Conservation (phyloP, 1,140 invertebrate species). For the Cylas formicarius region DNA sequence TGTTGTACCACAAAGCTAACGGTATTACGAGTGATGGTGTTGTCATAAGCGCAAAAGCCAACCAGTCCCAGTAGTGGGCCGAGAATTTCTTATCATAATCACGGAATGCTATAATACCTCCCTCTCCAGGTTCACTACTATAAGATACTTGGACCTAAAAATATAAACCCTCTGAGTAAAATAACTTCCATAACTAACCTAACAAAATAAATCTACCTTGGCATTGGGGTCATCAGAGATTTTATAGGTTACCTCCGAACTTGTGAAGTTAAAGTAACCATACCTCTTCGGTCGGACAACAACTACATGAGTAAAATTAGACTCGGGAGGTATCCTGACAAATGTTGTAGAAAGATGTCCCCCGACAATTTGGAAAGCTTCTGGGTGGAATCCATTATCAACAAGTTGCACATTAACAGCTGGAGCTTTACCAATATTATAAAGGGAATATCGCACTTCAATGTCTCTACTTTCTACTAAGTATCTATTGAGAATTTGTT, state of each 20-base stretch:
- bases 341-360: constrained; percentile 78
- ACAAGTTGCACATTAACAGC: constrained; percentile 82
- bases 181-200: not conserved
- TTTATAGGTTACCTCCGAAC: constrained; percentile 87
- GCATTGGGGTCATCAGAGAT: constrained; percentile 63
- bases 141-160: constrained; percentile 72
- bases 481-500: constrained; percentile 94
- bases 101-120: constrained; percentile 87
- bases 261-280: constrained; percentile 96
- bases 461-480: constrained; percentile 97
- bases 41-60: constrained; percentile 93
- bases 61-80: constrained; percentile 94
- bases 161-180: constrained; percentile 27
- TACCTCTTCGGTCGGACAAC: constrained; percentile 82
- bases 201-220: constrained; percentile 45
- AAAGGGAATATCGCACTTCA: constrained; percentile 84
- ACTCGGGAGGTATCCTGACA: constrained; percentile 82
- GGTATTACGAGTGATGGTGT: constrained; percentile 91
- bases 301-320: constrained; percentile 90
- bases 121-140: constrained; percentile 94
- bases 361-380: constrained; percentile 79
- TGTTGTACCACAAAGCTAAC: constrained; percentile 87
- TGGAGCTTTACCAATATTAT: constrained; percentile 78
- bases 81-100: constrained; percentile 98
- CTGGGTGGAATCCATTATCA: constrained; percentile 83